phyloP scores from a whole-genome alignment of 1,140 invertebrate species.

The Temnothorax nylanderi region DNA sequence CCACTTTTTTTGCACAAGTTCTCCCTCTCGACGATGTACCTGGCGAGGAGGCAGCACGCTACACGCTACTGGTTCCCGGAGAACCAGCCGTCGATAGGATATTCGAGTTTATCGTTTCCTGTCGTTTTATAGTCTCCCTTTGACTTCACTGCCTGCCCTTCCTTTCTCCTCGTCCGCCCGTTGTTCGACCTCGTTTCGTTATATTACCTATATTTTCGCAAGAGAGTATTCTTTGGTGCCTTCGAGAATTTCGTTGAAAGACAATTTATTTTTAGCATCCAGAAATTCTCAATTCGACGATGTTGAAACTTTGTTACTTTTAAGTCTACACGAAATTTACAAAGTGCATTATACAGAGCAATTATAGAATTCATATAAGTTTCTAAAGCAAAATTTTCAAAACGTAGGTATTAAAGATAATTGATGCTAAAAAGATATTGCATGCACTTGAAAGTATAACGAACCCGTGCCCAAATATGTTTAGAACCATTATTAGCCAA shows the following conservation, averaged over 20 bases:
- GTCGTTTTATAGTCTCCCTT: constrained; percentile 65
- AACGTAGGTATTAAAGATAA: constrained; percentile 16
- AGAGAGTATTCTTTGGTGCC: neutral
- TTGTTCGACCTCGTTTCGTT: constrained; percentile 5
- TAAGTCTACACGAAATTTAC: neutral
- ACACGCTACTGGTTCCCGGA: constrained; percentile 64
- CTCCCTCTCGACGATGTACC: constrained; percentile 62
- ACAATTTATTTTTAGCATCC: neutral
- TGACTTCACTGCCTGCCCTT: constrained; percentile 2
- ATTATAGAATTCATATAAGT: neutral
- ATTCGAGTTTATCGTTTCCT: constrained; percentile 74
- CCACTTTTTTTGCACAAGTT: constrained; percentile 78
- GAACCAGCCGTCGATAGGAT: constrained; percentile 59
- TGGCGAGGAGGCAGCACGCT: constrained; percentile 55
- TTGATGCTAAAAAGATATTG: neutral
- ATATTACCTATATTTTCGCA: constrained; percentile 12
- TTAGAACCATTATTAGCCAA: neutral
- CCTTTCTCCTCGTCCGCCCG: neutral
- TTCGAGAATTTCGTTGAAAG: neutral
- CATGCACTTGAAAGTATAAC: neutral
- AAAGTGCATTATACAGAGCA: neutral
- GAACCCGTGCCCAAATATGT: neutral
- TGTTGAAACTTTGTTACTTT: neutral
- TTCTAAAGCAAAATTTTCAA: neutral
- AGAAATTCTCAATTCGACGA: neutral